Conservation (phyloP, 1,140 invertebrate genomes). For the Zophobas atratus region DNA sequence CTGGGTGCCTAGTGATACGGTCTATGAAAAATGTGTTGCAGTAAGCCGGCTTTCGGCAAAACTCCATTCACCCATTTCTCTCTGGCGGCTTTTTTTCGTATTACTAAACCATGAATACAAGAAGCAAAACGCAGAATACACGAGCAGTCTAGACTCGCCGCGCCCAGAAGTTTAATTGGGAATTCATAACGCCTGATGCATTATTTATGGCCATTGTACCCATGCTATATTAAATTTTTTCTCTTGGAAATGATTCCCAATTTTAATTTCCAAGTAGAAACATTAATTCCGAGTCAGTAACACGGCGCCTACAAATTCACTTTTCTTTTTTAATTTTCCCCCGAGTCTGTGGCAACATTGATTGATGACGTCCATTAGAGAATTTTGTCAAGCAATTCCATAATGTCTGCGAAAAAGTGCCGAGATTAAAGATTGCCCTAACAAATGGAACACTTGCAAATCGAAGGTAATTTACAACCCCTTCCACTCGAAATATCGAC, state of each 20-base stretch:
- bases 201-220: constrained; percentile 1
- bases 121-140: too few relatives aligned
- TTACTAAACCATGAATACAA: too few relatives aligned
- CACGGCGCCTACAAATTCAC: background rate
- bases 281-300: constrained; percentile 13
- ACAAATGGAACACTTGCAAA: constrained; percentile 18
- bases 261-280: constrained; percentile 12
- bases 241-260: constrained; percentile 7
- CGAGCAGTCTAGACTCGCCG: too few relatives aligned
- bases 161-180: background rate
- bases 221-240: background rate
- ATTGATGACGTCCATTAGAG: constrained; percentile 20
- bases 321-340: constrained; percentile 39
- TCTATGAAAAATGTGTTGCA: too few relatives aligned
- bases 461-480: constrained; percentile 32
- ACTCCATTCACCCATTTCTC: too few relatives aligned
- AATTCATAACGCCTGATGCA: constrained; percentile 3
- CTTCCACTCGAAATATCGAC: constrained; percentile 2
- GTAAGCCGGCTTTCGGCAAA: too few relatives aligned
- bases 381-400: background rate
- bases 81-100: too few relatives aligned
- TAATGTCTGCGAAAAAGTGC: constrained; percentile 6
- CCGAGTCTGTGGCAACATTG: constrained; percentile 1
- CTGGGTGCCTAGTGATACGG: too few relatives aligned
- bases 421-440: constrained; percentile 9